Evolutionary conservation across 2,888 invertebrate species (phyloP).

Genomic region (Aphidius colemani): DNA sequence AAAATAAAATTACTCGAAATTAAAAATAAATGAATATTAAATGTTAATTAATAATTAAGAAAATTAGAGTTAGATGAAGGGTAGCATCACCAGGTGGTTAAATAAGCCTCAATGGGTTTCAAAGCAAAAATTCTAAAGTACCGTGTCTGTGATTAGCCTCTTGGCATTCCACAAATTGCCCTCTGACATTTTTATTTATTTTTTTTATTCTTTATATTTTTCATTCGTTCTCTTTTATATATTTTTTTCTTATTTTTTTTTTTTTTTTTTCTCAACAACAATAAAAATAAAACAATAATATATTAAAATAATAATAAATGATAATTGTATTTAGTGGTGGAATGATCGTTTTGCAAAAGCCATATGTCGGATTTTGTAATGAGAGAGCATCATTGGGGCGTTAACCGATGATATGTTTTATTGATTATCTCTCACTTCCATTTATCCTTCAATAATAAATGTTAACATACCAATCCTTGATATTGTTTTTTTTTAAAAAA

Average conservation of each 20-base stretch:
- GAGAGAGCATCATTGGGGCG: slow-evolving; percentile 49
- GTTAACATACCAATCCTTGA: background rate
- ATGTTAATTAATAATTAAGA: slow-evolving; percentile 8
- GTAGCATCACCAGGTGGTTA: background rate
- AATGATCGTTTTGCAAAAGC: slow-evolving; percentile 47
- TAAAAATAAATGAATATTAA: too few species aligned
- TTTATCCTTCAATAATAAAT: slow-evolving; percentile 18
- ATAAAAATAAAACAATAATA: slow-evolving; percentile 8
- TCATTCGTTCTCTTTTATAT: slow-evolving; percentile 30
- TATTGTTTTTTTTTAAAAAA: too few species aligned
- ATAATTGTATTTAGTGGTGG: slow-evolving; percentile 32
- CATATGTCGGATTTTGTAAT: slow-evolving; percentile 53
- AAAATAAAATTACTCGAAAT: too few species aligned
- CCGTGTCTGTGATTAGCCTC: slow-evolving; percentile 31
- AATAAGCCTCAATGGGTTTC: slow-evolving; percentile 4
- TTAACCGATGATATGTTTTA: slow-evolving; percentile 52
- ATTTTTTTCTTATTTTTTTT: slow-evolving; percentile 26
- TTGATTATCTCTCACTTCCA: slow-evolving; percentile 40
- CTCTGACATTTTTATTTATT: slow-evolving; percentile 48
- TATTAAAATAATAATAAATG: slow-evolving; percentile 16
- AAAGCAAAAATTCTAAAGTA: background rate
- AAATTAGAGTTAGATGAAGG: slow-evolving; percentile 4
- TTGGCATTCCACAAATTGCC: slow-evolving; percentile 52
- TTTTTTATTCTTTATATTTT: slow-evolving; percentile 27
- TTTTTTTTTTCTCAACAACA: slow-evolving; percentile 26